phyloP scores from a whole-genome alignment of 2,888 invertebrate species.

The Tetragonula carbonaria region DNA sequence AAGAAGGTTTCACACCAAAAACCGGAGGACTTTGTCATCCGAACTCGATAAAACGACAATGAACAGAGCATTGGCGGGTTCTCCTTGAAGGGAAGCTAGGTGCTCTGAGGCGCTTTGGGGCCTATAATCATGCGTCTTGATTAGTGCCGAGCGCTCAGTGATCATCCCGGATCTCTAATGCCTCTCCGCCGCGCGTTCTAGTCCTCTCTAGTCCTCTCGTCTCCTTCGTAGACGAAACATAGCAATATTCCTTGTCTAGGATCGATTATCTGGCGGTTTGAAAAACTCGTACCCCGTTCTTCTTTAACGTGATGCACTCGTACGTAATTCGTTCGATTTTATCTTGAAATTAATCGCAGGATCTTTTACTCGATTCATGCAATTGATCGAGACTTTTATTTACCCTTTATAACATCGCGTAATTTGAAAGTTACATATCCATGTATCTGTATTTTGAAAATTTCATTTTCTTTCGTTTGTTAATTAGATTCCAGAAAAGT shows the following conservation, averaged over 20 bases:
- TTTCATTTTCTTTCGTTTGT: no score
- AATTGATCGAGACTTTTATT: neutral
- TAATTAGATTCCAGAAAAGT: no score
- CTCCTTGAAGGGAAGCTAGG: constrained; percentile 68
- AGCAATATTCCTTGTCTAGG: constrained; percentile 73
- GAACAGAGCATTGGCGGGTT: constrained; percentile 68
- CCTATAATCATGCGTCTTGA: constrained; percentile 84
- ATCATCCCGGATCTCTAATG: constrained; percentile 82
- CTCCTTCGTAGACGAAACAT: constrained; percentile 73
- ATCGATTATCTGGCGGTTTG: constrained; percentile 67
- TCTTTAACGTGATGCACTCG: neutral
- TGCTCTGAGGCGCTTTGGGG: constrained; percentile 77
- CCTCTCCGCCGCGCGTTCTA: constrained; percentile 70
- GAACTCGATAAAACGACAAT: constrained; percentile 71
- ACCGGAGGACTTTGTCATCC: constrained; percentile 73
- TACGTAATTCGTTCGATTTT: neutral
- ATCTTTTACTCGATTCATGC: neutral
- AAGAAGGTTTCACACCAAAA: constrained; percentile 61
- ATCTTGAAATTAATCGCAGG: neutral
- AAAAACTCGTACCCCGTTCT: constrained; percentile 10
- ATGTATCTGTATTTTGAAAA: no score
- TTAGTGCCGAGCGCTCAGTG: constrained; percentile 83
- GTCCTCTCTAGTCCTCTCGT: constrained; percentile 71
- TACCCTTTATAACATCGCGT: neutral
- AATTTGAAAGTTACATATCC: no score